phyloP scores from a whole-genome alignment of 1,140 invertebrate species.

The Zelostemma sp. region DNA sequence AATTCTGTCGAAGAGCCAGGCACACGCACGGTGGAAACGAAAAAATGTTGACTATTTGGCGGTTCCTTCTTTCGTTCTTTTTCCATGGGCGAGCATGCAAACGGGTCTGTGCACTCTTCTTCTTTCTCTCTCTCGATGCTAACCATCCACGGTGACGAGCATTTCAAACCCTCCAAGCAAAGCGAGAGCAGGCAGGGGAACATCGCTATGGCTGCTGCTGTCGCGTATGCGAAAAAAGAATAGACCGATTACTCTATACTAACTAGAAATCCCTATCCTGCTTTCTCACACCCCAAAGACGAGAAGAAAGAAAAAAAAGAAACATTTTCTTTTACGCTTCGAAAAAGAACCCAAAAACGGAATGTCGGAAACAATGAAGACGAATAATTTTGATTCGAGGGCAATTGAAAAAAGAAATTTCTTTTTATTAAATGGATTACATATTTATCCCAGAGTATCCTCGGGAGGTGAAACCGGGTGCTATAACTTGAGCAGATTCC shows the following conservation, averaged over 20 bases:
- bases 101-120: background rate
- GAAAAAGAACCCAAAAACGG: too few species aligned
- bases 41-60: conserved; percentile 17
- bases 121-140: conserved; percentile 25
- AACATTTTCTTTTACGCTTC: too few species aligned
- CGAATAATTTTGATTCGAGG: too few species aligned
- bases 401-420: background rate
- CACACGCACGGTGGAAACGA: background rate
- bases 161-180: conserved; percentile 32
- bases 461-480: conserved; percentile 4
- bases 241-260: conserved; percentile 10
- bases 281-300: background rate
- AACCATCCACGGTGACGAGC: conserved; percentile 37
- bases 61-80: conserved; percentile 5
- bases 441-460: conserved; percentile 1
- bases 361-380: too few species aligned
- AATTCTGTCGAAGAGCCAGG: conserved; percentile 9
- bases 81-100: background rate
- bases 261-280: conserved; percentile 22
- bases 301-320: too few species aligned
- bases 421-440: conserved; percentile 7
- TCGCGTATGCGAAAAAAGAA: conserved; percentile 23
- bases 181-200: conserved; percentile 26
- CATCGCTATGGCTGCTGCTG: conserved; percentile 38
- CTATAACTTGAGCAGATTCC: conserved; percentile 23